phyloP scores from a whole-genome alignment of 2,113 vertebrate species.

The Archocentrus centrarchus region DNA sequence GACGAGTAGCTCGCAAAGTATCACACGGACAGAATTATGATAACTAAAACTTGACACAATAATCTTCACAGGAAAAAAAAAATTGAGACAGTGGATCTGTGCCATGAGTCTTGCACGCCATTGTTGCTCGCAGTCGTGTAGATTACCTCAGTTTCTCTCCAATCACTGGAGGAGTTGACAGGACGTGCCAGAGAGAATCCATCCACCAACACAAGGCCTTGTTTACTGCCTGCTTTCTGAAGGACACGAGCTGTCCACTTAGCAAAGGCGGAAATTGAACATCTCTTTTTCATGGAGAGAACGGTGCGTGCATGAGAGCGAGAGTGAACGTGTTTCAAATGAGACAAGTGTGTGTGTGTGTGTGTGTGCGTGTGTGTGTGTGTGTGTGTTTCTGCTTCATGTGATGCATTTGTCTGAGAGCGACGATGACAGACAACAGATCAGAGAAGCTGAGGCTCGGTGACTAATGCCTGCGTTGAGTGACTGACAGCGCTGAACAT shows the following conservation, averaged over 20 bases:
- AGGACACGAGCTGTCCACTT: slow-evolving; percentile 75
- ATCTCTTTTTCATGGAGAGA: slow-evolving; percentile 71
- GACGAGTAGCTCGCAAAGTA: background rate
- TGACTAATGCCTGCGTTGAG: slow-evolving; percentile 70
- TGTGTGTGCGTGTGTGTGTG: slow-evolving; percentile 23
- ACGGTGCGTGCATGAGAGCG: background rate
- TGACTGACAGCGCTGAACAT: slow-evolving; percentile 72
- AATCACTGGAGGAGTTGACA: slow-evolving; percentile 68
- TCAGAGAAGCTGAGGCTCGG: slow-evolving; percentile 58
- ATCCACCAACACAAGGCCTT: slow-evolving; percentile 68
- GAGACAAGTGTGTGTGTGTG: slow-evolving; percentile 50
- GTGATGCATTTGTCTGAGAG: slow-evolving; percentile 64
- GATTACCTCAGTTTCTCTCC: slow-evolving; percentile 58
- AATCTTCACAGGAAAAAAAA: background rate
- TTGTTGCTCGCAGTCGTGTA: slow-evolving; percentile 31
- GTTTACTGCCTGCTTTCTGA: slow-evolving; percentile 62
- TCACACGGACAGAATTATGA: slow-evolving; percentile 17
- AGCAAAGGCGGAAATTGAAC: slow-evolving; percentile 73
- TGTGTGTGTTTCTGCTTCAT: slow-evolving; percentile 1
- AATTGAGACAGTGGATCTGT: slow-evolving; percentile 29
- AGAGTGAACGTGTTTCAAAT: slow-evolving; percentile 35
- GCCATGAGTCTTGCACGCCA: slow-evolving; percentile 20
- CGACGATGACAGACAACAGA: slow-evolving; percentile 72
- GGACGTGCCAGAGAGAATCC: slow-evolving; percentile 61
- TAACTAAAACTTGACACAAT: slow-evolving; percentile 3